phyloP scores from a whole-genome alignment of 2,888 invertebrate species.

The Drosophila lacicola region DNA sequence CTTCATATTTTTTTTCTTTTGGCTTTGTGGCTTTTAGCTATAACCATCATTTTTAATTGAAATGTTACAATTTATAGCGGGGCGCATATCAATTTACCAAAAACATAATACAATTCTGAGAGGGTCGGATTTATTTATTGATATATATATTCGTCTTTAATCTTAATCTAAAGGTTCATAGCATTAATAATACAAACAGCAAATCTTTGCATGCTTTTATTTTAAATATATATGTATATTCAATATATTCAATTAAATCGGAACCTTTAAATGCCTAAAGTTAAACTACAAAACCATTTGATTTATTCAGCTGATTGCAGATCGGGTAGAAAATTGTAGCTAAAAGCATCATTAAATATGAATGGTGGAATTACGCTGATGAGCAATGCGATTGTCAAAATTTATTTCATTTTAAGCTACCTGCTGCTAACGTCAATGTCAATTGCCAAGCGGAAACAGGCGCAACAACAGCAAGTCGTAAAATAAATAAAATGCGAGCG shows the following conservation, averaged over 20 bases:
- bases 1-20: slow-evolving; percentile 14
- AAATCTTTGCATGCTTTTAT: too few relatives aligned
- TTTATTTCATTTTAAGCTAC: slow-evolving; percentile 65
- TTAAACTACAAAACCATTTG: neutral
- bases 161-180: too few relatives aligned
- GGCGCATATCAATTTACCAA: slow-evolving; percentile 48
- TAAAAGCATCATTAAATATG: slow-evolving; percentile 48
- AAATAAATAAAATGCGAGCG: slow-evolving; percentile 26
- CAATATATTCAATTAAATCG: neutral
- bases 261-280: too few relatives aligned
- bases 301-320: slow-evolving; percentile 3
- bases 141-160: too few relatives aligned
- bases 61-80: slow-evolving; percentile 47
- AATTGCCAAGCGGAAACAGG: slow-evolving; percentile 30
- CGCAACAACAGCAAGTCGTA: slow-evolving; percentile 12
- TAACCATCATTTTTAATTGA: slow-evolving; percentile 65
- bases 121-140: too few relatives aligned
- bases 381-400: slow-evolving; percentile 34
- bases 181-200: too few relatives aligned
- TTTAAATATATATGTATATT: too few relatives aligned
- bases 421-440: slow-evolving; percentile 57
- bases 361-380: slow-evolving; percentile 41
- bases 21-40: slow-evolving; percentile 39
- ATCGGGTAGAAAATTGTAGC: slow-evolving; percentile 25
- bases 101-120: slow-evolving; percentile 12